phyloP scores from a whole-genome alignment of 2,113 vertebrate species.

The Asarcornis scutulata region DNA sequence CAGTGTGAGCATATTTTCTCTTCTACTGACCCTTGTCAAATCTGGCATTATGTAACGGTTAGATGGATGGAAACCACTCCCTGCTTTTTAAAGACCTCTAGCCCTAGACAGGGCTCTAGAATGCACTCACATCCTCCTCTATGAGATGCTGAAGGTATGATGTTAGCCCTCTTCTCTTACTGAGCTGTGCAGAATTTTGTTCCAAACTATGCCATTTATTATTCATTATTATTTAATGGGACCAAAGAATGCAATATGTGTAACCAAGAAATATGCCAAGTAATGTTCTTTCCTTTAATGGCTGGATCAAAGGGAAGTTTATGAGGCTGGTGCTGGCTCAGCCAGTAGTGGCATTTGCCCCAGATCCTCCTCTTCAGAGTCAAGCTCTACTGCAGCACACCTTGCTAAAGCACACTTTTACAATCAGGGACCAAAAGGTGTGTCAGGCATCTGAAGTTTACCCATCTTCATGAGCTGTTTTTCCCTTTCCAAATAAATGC shows the following conservation, averaged over 20 bases:
- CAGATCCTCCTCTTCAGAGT: conserved; percentile 1
- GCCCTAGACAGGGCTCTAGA: neutral
- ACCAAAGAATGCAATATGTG: conserved; percentile 64
- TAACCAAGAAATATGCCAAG: conserved; percentile 68
- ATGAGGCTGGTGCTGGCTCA: conserved; percentile 45
- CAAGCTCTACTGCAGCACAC: neutral
- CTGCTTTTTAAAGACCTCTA: conserved; percentile 15
- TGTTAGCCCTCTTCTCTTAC: conserved; percentile 5
- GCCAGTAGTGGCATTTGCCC: conserved; percentile 26
- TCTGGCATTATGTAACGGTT: neutral
- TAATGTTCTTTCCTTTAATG: conserved; percentile 67
- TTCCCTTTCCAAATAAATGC: conserved; percentile 7
- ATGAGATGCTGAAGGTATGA: neutral
- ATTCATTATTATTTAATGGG: conserved; percentile 72
- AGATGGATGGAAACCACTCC: neutral
- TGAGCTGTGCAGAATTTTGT: conserved; percentile 45
- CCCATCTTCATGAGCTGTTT: neutral
- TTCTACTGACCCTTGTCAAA: conserved; percentile 14
- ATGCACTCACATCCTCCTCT: neutral
- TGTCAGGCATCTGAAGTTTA: neutral
- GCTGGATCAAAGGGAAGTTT: conserved; percentile 52
- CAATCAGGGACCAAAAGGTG: neutral
- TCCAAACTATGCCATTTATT: conserved; percentile 58
- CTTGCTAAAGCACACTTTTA: neutral
- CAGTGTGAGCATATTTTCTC: neutral